Percentiles rank a stretch among this genome's conserved stretches.
phyloP scores from a whole-genome alignment of 2,888 invertebrate species.

The Phanerotoma sp. region DNA sequence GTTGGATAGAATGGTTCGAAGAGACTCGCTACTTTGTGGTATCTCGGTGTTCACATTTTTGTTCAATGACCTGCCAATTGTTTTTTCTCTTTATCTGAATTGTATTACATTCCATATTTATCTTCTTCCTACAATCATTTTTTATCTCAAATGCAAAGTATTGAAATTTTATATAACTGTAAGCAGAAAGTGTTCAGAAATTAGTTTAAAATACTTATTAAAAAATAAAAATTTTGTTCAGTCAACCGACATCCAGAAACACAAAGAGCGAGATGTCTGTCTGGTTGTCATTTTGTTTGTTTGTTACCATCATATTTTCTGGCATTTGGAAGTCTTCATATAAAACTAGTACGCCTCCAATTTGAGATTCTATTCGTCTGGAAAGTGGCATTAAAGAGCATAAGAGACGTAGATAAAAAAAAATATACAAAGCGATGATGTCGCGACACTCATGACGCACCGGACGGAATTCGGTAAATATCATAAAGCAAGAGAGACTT shows the following conservation, averaged over 20 bases:
- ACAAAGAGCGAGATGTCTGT: constrained; percentile 29
- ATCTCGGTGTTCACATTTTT: constrained; percentile 44
- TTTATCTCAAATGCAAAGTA: no score
- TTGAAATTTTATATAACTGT: no score
- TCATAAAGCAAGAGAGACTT: constrained; percentile 32
- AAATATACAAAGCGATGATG: constrained; percentile 5
- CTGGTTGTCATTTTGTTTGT: constrained; percentile 33
- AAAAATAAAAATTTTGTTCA: no score
- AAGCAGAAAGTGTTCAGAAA: no score
- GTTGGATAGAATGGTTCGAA: constrained; percentile 44
- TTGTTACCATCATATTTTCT: constrained; percentile 12
- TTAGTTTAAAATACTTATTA: no score
- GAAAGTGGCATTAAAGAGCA: constrained; percentile 13
- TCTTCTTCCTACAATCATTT: constrained; percentile 19
- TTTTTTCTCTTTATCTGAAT: constrained; percentile 5
- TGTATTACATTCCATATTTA: no score
- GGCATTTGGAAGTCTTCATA: background rate
- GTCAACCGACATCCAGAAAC: no score
- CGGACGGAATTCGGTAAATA: constrained; percentile 33
- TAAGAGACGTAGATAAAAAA: background rate
- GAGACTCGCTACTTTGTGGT: constrained; percentile 21
- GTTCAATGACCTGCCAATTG: constrained; percentile 48
- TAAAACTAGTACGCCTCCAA: constrained; percentile 17
- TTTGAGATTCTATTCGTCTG: constrained; percentile 19
- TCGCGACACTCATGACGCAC: constrained; percentile 19